Evolutionary conservation across 2,113 vertebrate genomes (phyloP), one percentile per base, ranked within the genome.

Genomic region (Trematomus loennbergii): DNA sequence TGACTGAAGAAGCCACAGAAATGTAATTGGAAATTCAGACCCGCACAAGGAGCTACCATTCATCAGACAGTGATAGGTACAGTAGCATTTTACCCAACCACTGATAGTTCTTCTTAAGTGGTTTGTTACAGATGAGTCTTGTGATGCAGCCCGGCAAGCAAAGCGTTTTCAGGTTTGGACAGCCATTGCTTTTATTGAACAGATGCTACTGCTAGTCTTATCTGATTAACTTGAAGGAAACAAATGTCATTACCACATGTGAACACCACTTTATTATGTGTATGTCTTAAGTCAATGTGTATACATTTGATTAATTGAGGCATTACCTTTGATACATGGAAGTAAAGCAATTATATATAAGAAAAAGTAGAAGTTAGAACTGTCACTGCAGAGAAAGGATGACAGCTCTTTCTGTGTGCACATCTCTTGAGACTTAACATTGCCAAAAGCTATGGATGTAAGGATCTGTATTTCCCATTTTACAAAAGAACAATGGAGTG

Each of bases 1-100:
- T 6, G 9, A 72, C 66, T 2, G 25, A 59, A 87, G 75, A 75
- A 73, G 81, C 62, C 55, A 22, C 67, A 13, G 81, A 82, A 66
- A 75, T 68, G 80, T 60, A 78, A 90, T 81, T 81, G 65, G 52
- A 87, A 81, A 90, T 84, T 75, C 83, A 82, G 72, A 54, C 61
- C 72, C 59, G 71, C 36, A 65, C 69, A 49, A 52, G 71, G 16
- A 75, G 70, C 55, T 59, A 17, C 73, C 68, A 76, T 88, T 82
- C 75, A 74, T 86, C 83, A 75, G 82, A 59, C 62, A 59, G 36
- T 15, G 29, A 70, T 49, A 33, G 71, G 57, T 75, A 65, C 75
- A 61, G 73, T 75, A 22, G 40, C 57, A 40, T 72, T 87, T 85
- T 69, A 74, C 63, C 63, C 48, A 7, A 22, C 62, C 67, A 60